phyloP scores from a whole-genome alignment of 2,888 invertebrate species.

The Drosophila anomalipes region DNA sequence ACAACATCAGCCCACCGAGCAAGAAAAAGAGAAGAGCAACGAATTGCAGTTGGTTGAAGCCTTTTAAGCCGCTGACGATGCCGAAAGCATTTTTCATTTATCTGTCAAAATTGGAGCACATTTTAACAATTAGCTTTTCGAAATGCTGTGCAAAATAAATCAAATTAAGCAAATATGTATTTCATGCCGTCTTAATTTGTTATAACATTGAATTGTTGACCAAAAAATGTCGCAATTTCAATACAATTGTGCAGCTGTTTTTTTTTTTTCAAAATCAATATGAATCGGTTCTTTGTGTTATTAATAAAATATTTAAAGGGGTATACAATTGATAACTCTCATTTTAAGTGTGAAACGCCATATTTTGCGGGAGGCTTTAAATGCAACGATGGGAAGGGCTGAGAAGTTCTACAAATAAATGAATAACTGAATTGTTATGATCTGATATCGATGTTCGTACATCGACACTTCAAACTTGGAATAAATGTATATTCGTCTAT shows the following conservation, averaged over 20 bases:
- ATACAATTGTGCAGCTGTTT: neutral
- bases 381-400: neutral
- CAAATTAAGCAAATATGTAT: conserved; percentile 7
- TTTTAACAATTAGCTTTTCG: conserved; percentile 5
- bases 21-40: conserved; percentile 14
- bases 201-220: conserved; percentile 8
- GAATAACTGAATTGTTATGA: neutral
- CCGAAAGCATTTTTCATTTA: conserved; percentile 31
- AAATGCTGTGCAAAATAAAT: neutral
- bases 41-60: conserved; percentile 35
- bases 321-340: neutral
- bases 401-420: neutral
- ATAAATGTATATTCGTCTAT: neutral
- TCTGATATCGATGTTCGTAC: neutral
- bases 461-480: neutral
- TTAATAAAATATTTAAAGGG: neutral
- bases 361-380: neutral
- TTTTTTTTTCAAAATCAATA: neutral
- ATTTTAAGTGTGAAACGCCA: neutral
- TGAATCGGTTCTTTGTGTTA: too few species aligned
- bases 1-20: neutral
- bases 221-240: neutral
- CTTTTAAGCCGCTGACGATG: conserved; percentile 16
- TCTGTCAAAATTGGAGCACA: conserved; percentile 26
- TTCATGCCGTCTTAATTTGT: neutral